Evolutionary conservation across 2,888 invertebrate genomes (phyloP).

Genomic region (Romanomermis culicivorax): DNA sequence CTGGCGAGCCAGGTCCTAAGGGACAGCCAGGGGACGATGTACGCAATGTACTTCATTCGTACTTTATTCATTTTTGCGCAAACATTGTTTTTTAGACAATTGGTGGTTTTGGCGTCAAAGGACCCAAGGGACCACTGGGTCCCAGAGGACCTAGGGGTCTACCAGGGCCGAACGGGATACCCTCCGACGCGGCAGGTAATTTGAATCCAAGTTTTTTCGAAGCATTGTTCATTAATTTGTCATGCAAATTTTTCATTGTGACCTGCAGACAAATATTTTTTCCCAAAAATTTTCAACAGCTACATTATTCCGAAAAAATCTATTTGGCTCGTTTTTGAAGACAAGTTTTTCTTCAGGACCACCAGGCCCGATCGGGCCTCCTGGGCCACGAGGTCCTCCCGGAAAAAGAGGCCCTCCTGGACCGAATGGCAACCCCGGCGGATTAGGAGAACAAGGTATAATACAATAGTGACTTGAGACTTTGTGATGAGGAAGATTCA

Average conservation of each 20-base stretch:
- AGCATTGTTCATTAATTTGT: too few relatives aligned
- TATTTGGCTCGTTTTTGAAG: too few relatives aligned
- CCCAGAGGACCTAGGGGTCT: neutral
- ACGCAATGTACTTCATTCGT: too few relatives aligned
- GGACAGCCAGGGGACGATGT: conserved; percentile 2
- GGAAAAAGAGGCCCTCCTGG: conserved; percentile 5
- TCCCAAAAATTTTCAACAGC: too few relatives aligned
- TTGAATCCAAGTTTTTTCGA: too few relatives aligned
- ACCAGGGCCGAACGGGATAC: neutral
- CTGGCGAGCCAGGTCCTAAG: conserved; percentile 1
- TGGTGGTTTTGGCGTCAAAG: neutral
- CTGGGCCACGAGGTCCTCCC: conserved; percentile 1
- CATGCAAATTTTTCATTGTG: too few relatives aligned
- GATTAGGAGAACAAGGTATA: neutral
- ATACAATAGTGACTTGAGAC: too few relatives aligned
- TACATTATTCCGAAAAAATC: too few relatives aligned
- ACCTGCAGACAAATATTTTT: too few relatives aligned
- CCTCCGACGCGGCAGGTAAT: neutral
- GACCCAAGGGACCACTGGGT: conserved; percentile 1
- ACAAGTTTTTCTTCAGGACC: neutral
- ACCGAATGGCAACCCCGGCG: neutral
- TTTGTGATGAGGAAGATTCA: too few relatives aligned
- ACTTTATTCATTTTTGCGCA: neutral
- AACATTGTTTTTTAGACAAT: neutral
- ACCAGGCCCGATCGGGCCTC: conserved; percentile 1